Conservation (phyloP, 23 tunicate genomes). For the Halocynthia roretzi region DNA sequence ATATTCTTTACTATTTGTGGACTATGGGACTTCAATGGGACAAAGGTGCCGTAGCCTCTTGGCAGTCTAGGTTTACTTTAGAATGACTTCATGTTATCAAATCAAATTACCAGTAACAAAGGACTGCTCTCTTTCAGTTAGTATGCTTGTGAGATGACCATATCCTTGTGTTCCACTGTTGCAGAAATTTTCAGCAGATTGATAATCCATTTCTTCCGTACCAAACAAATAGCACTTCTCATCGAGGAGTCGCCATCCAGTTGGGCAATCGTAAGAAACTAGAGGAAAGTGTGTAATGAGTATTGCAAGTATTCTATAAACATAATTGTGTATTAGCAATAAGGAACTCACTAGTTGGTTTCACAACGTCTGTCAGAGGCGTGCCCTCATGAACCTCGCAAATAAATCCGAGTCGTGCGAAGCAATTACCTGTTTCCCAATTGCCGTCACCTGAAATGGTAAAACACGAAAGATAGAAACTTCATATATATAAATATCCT, state of each 20-base stretch:
- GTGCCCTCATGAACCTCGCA: conserved; percentile 69
- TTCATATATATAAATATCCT: neutral
- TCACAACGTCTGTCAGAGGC: conserved; percentile 28
- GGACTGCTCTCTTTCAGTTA: conserved; percentile 40
- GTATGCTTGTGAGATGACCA: conserved; percentile 58
- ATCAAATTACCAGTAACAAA: conserved; percentile 53
- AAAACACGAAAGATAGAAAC: neutral
- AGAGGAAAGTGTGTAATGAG: neutral
- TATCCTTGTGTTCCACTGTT: neutral
- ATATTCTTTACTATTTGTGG: too few species aligned
- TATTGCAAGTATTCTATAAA: neutral
- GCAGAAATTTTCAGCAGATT: conserved; percentile 44
- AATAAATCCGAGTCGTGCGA: conserved; percentile 31
- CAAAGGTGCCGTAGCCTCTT: too few species aligned
- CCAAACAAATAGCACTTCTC: conserved; percentile 49
- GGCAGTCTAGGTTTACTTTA: too few species aligned
- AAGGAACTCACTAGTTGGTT: conserved; percentile 29
- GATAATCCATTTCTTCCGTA: conserved; percentile 12
- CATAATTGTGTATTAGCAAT: neutral
- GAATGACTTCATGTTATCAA: too few species aligned
- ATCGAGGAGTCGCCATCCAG: conserved; percentile 51
- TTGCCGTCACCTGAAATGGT: conserved; percentile 21
- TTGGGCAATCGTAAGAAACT: conserved; percentile 45
- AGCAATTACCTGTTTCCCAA: conserved; percentile 71
- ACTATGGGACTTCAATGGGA: too few species aligned